phyloP scores from a whole-genome alignment of 2,888 invertebrate species.

The Copidosoma aretas region DNA sequence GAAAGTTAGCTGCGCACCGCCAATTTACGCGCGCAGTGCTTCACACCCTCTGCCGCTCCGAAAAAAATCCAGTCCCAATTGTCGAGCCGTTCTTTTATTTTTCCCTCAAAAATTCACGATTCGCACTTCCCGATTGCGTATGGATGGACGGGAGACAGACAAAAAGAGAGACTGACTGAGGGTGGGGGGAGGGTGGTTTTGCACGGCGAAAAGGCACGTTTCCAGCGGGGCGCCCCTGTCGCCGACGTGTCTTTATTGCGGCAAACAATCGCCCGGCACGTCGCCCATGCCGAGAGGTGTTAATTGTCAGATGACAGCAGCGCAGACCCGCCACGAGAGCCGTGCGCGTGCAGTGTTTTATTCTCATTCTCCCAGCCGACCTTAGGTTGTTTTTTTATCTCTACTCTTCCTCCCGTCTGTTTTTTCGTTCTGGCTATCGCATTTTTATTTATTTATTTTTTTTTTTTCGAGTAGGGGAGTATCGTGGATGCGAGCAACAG shows the following conservation, averaged over 20 bases:
- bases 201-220: constrained; percentile 25
- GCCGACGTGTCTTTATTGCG: constrained; percentile 35
- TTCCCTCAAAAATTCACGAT: too few relatives aligned
- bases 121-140: too few relatives aligned
- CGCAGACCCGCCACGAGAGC: too few relatives aligned
- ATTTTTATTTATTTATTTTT: constrained; percentile 11
- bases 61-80: too few relatives aligned
- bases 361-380: neutral
- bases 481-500: neutral
- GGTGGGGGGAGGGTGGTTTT: neutral
- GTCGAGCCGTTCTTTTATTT: too few relatives aligned
- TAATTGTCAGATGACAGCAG: constrained; percentile 35
- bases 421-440: constrained; percentile 1
- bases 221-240: constrained; percentile 6
- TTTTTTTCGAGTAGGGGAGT: constrained; percentile 11
- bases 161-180: too few relatives aligned
- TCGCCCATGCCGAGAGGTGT: constrained; percentile 8
- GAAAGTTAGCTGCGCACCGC: too few relatives aligned
- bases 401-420: neutral
- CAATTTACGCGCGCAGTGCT: too few relatives aligned
- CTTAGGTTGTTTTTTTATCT: neutral
- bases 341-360: constrained; percentile 7
- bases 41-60: too few relatives aligned
- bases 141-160: too few relatives aligned
- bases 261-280: constrained; percentile 23